phyloP scores from a whole-genome alignment of 2,888 invertebrate species.

The Dascillus cervinus region DNA sequence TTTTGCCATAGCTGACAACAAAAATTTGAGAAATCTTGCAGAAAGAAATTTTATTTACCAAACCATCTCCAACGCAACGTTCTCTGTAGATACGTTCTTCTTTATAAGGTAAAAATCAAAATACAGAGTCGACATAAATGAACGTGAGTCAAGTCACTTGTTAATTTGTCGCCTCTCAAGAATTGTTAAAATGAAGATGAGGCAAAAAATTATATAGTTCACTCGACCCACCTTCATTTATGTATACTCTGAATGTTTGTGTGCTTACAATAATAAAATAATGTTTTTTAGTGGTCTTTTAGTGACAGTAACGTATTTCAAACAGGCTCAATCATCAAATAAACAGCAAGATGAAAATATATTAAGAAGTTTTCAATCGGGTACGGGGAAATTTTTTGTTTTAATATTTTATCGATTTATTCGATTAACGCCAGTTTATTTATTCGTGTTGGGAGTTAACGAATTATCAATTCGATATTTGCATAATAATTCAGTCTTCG shows the following conservation, averaged over 20 bases:
- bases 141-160: too few species aligned
- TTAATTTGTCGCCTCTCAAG: too few species aligned
- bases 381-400: constrained; percentile 44
- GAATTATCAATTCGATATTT: constrained; percentile 65
- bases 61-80: constrained; percentile 76
- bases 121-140: neutral
- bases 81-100: constrained; percentile 81
- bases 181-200: too few species aligned
- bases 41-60: constrained; percentile 74
- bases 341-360: constrained; percentile 32
- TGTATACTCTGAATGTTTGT: too few species aligned
- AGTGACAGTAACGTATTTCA: constrained; percentile 63
- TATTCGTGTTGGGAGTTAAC: constrained; percentile 68
- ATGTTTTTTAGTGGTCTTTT: constrained; percentile 62
- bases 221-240: too few species aligned
- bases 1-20: constrained; percentile 69
- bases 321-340: constrained; percentile 33
- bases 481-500: constrained; percentile 64
- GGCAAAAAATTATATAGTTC: too few species aligned
- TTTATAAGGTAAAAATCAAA: constrained; percentile 60
- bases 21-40: constrained; percentile 62
- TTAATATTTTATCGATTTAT: constrained; percentile 58
- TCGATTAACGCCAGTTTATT: constrained; percentile 74
- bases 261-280: too few species aligned
- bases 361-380: too few species aligned